Conservation (phyloP, 1,140 invertebrate genomes). For the Diprion similis region DNA sequence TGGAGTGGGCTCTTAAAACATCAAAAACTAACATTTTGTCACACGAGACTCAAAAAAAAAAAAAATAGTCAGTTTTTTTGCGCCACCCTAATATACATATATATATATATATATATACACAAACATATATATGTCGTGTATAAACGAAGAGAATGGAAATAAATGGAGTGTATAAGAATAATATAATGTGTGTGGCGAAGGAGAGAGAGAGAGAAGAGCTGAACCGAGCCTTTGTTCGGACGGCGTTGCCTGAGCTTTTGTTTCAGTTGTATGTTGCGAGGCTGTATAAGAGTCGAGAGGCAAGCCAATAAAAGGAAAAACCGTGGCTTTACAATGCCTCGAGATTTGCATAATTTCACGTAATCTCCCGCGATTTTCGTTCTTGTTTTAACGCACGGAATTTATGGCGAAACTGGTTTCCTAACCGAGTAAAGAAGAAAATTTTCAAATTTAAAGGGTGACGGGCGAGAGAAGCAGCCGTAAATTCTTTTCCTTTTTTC, state of each 20-base stretch:
- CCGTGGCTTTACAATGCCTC: constrained; percentile 54
- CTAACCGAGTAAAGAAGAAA: constrained; percentile 20
- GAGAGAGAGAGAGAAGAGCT: too few species aligned
- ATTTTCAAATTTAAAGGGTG: background rate
- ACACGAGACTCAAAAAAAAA: too few species aligned
- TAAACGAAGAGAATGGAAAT: background rate
- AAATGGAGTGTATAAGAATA: background rate
- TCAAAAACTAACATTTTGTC: too few species aligned
- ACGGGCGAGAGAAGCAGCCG: background rate
- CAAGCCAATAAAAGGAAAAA: constrained; percentile 61
- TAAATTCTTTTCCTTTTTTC: constrained; percentile 2
- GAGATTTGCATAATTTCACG: constrained; percentile 62
- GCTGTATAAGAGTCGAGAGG: constrained; percentile 30
- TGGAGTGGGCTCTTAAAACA: too few species aligned
- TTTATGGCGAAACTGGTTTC: constrained; percentile 13
- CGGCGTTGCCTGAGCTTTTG: constrained; percentile 60
- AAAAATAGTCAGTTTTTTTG: too few species aligned
- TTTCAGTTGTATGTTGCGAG: constrained; percentile 58
- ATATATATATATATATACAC: too few species aligned
- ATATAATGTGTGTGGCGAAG: background rate
- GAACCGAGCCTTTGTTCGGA: constrained; percentile 50
- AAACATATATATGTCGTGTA: too few species aligned
- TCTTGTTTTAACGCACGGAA: constrained; percentile 11
- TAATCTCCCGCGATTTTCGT: constrained; percentile 61
- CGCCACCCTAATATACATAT: too few species aligned